These are phyloP conservation scores for Lapara coniferarum DNA, from an alignment of 2,888 invertebrate genomes.

Conservation along the genomic window DNA sequence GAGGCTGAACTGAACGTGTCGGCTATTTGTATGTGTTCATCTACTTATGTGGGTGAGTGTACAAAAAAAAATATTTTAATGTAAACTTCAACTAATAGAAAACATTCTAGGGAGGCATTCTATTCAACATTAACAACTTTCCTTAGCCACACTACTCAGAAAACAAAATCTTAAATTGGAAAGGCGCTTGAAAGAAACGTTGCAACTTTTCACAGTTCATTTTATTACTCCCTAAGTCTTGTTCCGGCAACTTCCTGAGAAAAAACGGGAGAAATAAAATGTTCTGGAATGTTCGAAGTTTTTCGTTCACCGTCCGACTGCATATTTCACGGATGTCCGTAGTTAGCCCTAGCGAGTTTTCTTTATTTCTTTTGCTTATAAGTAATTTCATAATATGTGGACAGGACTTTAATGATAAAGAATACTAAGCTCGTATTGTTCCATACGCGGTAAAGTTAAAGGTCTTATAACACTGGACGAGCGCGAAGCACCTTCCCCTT, in stretches of 20 bases:
- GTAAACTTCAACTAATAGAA: too few species aligned
- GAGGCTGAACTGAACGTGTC: too few species aligned
- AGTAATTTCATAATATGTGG: neutral
- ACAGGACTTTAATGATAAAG: too few species aligned
- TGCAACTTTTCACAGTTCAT: conserved; percentile 11
- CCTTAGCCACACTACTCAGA: neutral
- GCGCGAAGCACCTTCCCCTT: too few species aligned
- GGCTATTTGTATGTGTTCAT: too few species aligned
- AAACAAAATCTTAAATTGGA: conserved; percentile 1
- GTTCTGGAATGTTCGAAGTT: conserved; percentile 9
- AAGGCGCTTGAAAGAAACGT: conserved; percentile 7
- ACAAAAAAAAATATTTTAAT: too few species aligned
- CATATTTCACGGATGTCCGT: conserved; percentile 4
- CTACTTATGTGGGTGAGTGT: too few species aligned
- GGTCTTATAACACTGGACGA: too few species aligned
- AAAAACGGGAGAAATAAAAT: conserved; percentile 1
- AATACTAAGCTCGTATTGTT: too few species aligned
- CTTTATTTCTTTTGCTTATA: neutral
- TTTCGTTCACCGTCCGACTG: neutral
- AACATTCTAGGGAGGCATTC: too few species aligned
- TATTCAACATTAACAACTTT: neutral
- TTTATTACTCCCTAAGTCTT: conserved; percentile 9
- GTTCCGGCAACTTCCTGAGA: neutral
- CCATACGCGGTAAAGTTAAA: too few species aligned
- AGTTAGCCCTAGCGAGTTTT: neutral